Conservation (phyloP, 1,140 invertebrate species). For the Sinella curviseta region DNA sequence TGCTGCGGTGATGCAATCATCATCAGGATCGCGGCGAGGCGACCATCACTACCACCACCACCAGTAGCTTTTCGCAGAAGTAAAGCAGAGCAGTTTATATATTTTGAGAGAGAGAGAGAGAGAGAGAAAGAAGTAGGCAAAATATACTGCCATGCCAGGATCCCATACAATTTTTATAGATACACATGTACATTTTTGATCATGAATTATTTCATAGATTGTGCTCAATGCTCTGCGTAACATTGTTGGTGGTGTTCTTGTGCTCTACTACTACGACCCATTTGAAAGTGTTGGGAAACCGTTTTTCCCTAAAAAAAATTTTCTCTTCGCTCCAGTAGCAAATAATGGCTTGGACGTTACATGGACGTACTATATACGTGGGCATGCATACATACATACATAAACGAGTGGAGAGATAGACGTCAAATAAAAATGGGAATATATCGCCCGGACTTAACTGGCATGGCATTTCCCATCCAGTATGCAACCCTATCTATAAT, state of each 20-base stretch:
- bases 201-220: background rate
- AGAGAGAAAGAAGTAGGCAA: no score
- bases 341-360: no score
- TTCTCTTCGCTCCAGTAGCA: no score
- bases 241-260: background rate
- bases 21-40: no score
- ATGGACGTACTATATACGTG: background rate
- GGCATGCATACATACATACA: background rate
- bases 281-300: no score
- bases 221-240: background rate
- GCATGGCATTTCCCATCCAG: background rate
- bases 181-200: no score
- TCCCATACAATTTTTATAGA: no score
- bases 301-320: no score
- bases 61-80: background rate
- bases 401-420: background rate
- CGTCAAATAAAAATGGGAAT: slow-evolving; percentile 18
- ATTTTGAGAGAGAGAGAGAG: no score
- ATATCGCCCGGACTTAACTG: background rate
- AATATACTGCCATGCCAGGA: no score
- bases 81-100: background rate
- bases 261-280: background rate
- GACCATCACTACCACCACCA: no score
- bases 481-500: slow-evolving; percentile 7
- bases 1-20: background rate